Evolutionary conservation across 2,113 vertebrate species (phyloP).

Genomic region (Penelope pileata): DNA sequence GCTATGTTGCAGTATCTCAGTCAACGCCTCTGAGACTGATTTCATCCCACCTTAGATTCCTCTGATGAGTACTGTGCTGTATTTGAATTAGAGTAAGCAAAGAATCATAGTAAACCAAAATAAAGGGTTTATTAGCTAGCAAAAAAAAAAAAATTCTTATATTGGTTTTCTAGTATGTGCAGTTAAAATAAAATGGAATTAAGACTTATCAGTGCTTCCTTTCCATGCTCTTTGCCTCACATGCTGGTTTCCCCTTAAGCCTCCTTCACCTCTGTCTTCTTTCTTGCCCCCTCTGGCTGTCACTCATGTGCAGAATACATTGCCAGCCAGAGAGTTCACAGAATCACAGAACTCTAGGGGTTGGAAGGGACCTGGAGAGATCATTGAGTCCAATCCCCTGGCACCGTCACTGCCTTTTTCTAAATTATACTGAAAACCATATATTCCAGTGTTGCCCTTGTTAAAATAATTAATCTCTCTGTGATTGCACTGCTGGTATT

Average conservation of each 20-base stretch:
- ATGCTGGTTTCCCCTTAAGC: neutral
- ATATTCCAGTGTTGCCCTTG: neutral
- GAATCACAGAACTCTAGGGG: too few species aligned
- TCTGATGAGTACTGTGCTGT: neutral
- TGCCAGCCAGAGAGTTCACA: neutral
- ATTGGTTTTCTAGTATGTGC: neutral
- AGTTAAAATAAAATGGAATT: neutral
- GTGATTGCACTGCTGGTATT: neutral
- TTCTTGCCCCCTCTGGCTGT: neutral
- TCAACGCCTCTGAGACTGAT: neutral
- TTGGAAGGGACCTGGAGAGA: too few species aligned
- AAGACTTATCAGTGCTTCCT: neutral
- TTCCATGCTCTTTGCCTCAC: neutral
- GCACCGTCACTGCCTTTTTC: neutral
- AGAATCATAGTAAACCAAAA: neutral
- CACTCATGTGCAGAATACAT: neutral
- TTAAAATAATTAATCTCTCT: neutral
- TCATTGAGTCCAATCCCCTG: too few species aligned
- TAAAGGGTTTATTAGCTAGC: neutral
- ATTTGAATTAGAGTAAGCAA: neutral
- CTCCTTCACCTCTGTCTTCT: neutral
- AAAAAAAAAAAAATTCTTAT: neutral
- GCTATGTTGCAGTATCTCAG: neutral
- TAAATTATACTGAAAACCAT: neutral
- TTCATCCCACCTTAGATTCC: neutral